Evolutionary conservation across 1,140 invertebrate genomes (phyloP).

Genomic region (Linepithema humile): DNA sequence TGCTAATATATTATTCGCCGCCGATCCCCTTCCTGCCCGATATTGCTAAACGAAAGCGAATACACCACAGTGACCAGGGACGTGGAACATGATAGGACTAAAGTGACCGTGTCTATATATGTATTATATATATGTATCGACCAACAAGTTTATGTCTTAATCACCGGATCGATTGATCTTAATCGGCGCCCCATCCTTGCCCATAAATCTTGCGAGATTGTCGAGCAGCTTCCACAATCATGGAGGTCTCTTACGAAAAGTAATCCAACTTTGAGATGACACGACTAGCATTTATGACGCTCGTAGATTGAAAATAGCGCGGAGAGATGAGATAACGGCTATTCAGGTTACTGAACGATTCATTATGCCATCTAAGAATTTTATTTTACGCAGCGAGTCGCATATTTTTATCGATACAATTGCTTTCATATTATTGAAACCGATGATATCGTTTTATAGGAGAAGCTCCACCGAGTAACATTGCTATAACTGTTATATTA

Average conservation of each 20-base stretch:
- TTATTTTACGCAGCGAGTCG: slow-evolving; percentile 20
- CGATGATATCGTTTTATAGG: neutral
- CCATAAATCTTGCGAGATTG: slow-evolving; percentile 60
- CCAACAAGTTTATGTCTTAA: slow-evolving; percentile 66
- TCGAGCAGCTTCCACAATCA: slow-evolving; percentile 28
- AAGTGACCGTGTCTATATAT: slow-evolving; percentile 19
- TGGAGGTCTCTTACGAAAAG: neutral
- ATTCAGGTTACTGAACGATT: slow-evolving; percentile 5
- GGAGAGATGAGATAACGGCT: neutral
- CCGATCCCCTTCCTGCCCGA: slow-evolving; percentile 56
- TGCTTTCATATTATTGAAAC: neutral
- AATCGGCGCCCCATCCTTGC: slow-evolving; percentile 56
- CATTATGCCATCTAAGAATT: neutral
- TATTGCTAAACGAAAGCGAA: slow-evolving; percentile 61
- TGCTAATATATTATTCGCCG: slow-evolving; percentile 71
- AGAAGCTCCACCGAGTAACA: neutral
- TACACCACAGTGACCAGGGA: neutral
- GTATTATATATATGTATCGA: slow-evolving; percentile 13
- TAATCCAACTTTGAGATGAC: slow-evolving; percentile 24
- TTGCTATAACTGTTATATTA: neutral
- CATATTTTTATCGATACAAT: slow-evolving; percentile 4
- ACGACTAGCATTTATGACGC: slow-evolving; percentile 29
- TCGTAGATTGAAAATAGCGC: slow-evolving; percentile 24
- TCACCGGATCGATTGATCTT: slow-evolving; percentile 62
- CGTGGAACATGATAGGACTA: slow-evolving; percentile 43